Percentiles rank a stretch among this genome's conserved stretches.
Conservation (phyloP, 2,888 invertebrate species). For the Seira ritae region DNA sequence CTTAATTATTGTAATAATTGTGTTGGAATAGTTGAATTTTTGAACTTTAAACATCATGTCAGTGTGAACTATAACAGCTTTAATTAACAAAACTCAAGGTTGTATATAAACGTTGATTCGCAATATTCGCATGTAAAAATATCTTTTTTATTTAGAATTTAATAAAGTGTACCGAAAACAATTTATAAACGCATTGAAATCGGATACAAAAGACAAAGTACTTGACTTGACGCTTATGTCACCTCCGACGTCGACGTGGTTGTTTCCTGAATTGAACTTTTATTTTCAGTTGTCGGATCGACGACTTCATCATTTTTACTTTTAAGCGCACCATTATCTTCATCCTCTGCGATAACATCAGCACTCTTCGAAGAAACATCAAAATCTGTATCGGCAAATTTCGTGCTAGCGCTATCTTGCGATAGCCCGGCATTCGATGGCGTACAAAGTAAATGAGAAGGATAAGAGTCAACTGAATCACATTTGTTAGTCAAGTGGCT, state of each 20-base stretch:
- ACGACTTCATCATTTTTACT: background rate
- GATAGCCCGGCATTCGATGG: background rate
- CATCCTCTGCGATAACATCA: background rate
- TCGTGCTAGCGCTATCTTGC: background rate
- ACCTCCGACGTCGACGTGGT: background rate
- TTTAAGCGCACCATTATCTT: background rate
- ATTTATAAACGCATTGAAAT: too few species aligned
- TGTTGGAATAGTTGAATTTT: too few species aligned
- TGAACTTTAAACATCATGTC: too few species aligned
- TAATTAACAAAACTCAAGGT: too few species aligned
- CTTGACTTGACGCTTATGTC: background rate
- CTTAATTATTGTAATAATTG: too few species aligned
- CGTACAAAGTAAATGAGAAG: background rate
- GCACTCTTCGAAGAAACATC: background rate
- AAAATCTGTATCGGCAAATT: conserved; percentile 44
- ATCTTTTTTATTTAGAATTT: too few species aligned
- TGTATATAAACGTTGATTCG: too few species aligned
- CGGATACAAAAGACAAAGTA: too few species aligned
- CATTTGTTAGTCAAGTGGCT: conserved; percentile 9
- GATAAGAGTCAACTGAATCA: background rate
- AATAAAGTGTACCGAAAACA: too few species aligned
- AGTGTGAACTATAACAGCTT: too few species aligned
- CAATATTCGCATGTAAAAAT: too few species aligned
- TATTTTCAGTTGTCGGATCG: background rate
- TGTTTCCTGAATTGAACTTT: background rate